Percentiles rank a stretch among this genome's conserved stretches.
Evolutionary conservation across 2,797 vertebrate species (phyloP).

Genomic region (Siniperca obscura): DNA sequence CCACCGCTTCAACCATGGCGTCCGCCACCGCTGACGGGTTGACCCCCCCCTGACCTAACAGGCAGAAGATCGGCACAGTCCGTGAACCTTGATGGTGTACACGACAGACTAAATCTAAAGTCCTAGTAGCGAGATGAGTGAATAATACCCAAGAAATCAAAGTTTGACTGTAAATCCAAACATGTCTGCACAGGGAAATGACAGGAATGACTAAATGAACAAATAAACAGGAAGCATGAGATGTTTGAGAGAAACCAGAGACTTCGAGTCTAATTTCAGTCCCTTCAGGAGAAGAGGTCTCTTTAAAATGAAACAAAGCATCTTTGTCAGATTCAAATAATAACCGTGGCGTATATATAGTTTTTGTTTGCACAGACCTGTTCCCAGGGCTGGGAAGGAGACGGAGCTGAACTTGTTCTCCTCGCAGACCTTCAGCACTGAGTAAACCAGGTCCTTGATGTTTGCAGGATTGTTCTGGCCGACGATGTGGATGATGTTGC

Average conservation of each 20-base stretch:
- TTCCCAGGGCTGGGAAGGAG: slow-evolving; percentile 92
- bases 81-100: background rate
- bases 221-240: background rate
- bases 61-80: background rate
- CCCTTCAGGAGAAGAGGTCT: background rate
- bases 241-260: background rate
- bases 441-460: slow-evolving; percentile 78
- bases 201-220: background rate
- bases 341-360: rapidly evolving
- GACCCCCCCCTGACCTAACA: slow-evolving; percentile 83
- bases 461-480: slow-evolving; percentile 50
- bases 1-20: slow-evolving; percentile 86
- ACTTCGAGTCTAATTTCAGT: background rate
- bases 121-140: background rate
- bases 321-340: background rate
- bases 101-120: too few relatives aligned
- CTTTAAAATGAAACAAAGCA: background rate
- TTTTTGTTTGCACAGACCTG: slow-evolving; percentile 81
- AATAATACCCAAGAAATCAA: background rate
- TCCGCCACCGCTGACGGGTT: slow-evolving; percentile 85
- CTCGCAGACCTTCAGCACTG: slow-evolving; percentile 86
- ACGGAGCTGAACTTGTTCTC: slow-evolving; percentile 78
- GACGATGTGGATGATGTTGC: slow-evolving; percentile 88
- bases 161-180: too few relatives aligned
- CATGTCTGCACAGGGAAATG: slow-evolving; percentile 1